Percentiles rank a stretch among this genome's conserved stretches.
Evolutionary conservation across 2,797 vertebrate genomes (phyloP).

Genomic region (Dendrocincla fuliginosa): DNA sequence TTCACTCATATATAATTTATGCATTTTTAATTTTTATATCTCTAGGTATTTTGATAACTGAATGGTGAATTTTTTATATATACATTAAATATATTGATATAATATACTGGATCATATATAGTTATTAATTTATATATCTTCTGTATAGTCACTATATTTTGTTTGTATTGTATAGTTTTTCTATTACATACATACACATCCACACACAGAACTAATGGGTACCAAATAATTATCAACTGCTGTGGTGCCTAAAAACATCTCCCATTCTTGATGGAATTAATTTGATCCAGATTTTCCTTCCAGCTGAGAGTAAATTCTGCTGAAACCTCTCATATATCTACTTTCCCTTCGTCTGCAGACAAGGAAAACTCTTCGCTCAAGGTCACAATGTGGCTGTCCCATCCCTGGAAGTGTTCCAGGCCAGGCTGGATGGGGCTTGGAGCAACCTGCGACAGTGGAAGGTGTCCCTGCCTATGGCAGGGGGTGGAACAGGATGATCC

Average conservation of each 20-base stretch:
- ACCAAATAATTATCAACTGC: background rate
- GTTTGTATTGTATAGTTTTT: background rate
- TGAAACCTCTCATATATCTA: background rate
- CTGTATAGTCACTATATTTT: background rate
- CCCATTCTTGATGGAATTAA: background rate
- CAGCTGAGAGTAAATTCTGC: background rate
- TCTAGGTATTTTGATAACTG: background rate
- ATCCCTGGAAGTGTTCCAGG: background rate
- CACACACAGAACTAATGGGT: background rate
- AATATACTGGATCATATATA: background rate
- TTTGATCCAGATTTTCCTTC: background rate
- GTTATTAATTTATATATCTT: background rate
- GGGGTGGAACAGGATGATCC: rapidly evolving
- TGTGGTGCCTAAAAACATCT: background rate
- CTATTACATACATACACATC: background rate
- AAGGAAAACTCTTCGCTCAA: background rate
- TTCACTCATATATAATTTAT: background rate
- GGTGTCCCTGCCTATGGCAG: background rate
- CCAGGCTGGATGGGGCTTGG: background rate
- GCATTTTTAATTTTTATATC: background rate
- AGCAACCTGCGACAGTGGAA: background rate
- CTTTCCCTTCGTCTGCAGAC: background rate
- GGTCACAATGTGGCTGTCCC: background rate
- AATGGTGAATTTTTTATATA: background rate
- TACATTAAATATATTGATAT: background rate